Percentiles rank a stretch among this genome's conserved stretches.
These are phyloP conservation scores for Echinometra lucunter DNA, from an alignment of 53 echinoderm and acorn worm genomes.

Conservation along the genomic window DNA sequence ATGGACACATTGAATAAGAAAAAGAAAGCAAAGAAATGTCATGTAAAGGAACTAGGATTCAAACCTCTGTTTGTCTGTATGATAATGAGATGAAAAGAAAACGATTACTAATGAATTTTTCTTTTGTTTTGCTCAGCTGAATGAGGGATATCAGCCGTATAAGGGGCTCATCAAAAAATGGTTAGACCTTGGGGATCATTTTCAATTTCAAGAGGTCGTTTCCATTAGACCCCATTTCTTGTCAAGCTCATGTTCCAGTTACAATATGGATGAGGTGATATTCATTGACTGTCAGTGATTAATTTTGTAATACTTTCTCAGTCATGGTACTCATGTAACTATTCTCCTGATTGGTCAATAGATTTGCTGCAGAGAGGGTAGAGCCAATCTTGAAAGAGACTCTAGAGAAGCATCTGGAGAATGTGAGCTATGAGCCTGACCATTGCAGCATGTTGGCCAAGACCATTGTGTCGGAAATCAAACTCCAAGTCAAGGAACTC, in stretches of 20 bases:
- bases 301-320: neutral
- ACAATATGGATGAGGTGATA: too few relatives aligned
- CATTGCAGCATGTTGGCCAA: slow-evolving; percentile 78
- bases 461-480: slow-evolving; percentile 89
- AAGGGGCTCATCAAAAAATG: neutral
- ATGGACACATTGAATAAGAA: too few relatives aligned
- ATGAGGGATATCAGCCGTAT: too few relatives aligned
- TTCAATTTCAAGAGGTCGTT: neutral
- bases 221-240: neutral
- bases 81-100: neutral
- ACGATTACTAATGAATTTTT: neutral
- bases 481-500: slow-evolving; percentile 84
- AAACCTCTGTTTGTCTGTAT: too few relatives aligned
- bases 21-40: too few relatives aligned
- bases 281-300: neutral
- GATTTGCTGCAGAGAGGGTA: slow-evolving; percentile 82
- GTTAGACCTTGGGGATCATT: neutral
- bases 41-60: too few relatives aligned
- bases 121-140: too few relatives aligned
- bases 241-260: too few relatives aligned
- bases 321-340: neutral
- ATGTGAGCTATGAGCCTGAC: slow-evolving; percentile 82
- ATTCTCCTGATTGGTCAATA: slow-evolving; percentile 59
- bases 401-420: slow-evolving; percentile 81
- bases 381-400: slow-evolving; percentile 77